Base-by-base conservation (phyloP, 2,797 vertebrate genomes). In the Sternarchorhynchus goeldii region DNA sequence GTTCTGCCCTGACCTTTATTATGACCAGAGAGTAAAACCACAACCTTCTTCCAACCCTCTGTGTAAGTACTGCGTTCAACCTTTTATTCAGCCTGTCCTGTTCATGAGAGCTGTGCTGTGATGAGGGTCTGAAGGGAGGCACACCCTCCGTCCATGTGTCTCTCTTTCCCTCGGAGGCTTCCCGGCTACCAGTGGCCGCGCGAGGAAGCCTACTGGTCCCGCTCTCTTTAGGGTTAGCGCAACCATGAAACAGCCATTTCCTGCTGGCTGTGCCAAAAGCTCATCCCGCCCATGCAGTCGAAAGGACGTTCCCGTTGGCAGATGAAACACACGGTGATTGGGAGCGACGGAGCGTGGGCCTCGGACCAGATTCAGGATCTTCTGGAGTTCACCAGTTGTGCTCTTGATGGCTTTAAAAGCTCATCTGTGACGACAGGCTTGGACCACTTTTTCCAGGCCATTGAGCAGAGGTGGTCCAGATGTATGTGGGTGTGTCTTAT, bases 351-450 rank as follows among this genome's bases (percentile, higher is more conserved):
- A 78, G 73, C 69, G 39, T 86, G 36, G 68, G n/a, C 60, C 31
- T 57, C 18, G 67, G 72, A 75, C 79, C 79, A 81, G 79, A 81
- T 83, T 72, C 50, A 25, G 14, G 25, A 75, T 75, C 71, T 73
- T 82, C 53, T 67, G 57, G 58, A 74, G 77, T 73, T 77, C 39
- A 31, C 64, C 62, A 1, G 62, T 25, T 73, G 63, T 71, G 34
- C 71, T 73, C 68, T 78, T 85, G 80, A 82, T 83, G 78, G 79
- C 81, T 81, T 82, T 85, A 82, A 85, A 79, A 68, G 77, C 79
- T 77, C 76, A 80, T 78, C 78, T 75, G 65, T 76, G 81, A 82
- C 56, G 75, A 84, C 81, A 79, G 79, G 59, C 76, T 69, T 58
- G 55, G 70, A 31, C 77, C 66, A 66, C 67, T 73, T 78, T 84